Base-by-base conservation (phyloP, 2,888 invertebrate species). In the Hybos culiciformis region DNA sequence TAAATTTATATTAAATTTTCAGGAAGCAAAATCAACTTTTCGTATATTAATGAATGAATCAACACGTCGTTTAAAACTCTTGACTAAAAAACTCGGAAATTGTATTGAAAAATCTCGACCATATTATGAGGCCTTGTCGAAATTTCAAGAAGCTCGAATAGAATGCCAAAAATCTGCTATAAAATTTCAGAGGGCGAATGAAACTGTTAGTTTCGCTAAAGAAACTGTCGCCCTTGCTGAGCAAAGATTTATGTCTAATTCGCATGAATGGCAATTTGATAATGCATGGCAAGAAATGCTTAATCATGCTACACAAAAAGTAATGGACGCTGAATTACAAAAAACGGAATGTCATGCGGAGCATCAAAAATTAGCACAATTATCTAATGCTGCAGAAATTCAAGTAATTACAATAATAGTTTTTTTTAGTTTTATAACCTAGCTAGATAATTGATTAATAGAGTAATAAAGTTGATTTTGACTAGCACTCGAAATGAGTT, bases 251-350 rank as follows among this genome's bases (percentile, higher is more conserved):
- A 66, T 67, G 64, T 65, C 64, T 32, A 67, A 67, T 50, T 67
- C 67, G 3, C 66, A 67, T 42, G 66, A 67, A 51, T 67, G 66
- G 66, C 85, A 88, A 63, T 91, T 94, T 64, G 92, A 93, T 69
- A 85, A 83, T 69, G 91, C 92, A 54, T 93, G 93, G 93, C 94
- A 94, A 68, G 94, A 94, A 68, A 90, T 91, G 77, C 75, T 94
- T 48, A 94, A 93, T 70, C 90, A 92, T 72, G 92, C 92, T 49
- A 92, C 91, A 46, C 83, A 87, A 59, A 87, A 91, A 76, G 88
- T 93, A 20, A 90, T 84, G 81, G 91, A 92, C 57, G 92, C 93
- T 0, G 93, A 92, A 63, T 83, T 80, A 56, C 79, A 88, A 55
- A 92, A 91, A 61, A 80, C 90, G 6, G 84, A 83, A 54, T 85